phyloP scores from a whole-genome alignment of 1,140 invertebrate species.

The Bicyclus anynana region DNA sequence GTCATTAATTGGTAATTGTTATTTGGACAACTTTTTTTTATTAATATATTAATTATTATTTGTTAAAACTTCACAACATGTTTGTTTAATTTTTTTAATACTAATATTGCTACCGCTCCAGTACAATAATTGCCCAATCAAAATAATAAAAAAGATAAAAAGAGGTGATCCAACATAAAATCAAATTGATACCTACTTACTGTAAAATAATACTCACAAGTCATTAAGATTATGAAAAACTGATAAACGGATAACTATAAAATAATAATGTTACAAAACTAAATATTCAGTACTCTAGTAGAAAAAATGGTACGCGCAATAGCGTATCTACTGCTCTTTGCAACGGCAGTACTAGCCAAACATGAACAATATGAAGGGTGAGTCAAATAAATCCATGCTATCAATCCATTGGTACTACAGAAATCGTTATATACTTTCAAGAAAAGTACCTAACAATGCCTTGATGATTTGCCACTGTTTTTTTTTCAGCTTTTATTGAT shows the following conservation, averaged over 20 bases:
- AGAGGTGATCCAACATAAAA: background rate
- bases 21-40: background rate
- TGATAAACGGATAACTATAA: background rate
- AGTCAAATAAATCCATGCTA: slow-evolving; percentile 22
- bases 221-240: background rate
- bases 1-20: too few species aligned
- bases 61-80: too few species aligned
- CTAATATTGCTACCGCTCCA: background rate
- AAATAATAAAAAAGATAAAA: background rate
- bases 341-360: slow-evolving; percentile 33
- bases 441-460: too few species aligned
- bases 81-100: background rate
- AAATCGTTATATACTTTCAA: too few species aligned
- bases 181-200: background rate
- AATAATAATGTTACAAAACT: background rate
- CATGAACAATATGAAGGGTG: slow-evolving; percentile 70
- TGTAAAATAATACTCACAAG: background rate
- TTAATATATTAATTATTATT: background rate
- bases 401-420: too few species aligned
- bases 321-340: slow-evolving; percentile 41
- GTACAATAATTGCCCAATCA: background rate
- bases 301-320: slow-evolving; percentile 16
- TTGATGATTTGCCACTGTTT: too few species aligned
- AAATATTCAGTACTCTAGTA: background rate
- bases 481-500: too few species aligned